Evolutionary conservation across 2,113 vertebrate species (phyloP).

Genomic region (Sylvietta virens): DNA sequence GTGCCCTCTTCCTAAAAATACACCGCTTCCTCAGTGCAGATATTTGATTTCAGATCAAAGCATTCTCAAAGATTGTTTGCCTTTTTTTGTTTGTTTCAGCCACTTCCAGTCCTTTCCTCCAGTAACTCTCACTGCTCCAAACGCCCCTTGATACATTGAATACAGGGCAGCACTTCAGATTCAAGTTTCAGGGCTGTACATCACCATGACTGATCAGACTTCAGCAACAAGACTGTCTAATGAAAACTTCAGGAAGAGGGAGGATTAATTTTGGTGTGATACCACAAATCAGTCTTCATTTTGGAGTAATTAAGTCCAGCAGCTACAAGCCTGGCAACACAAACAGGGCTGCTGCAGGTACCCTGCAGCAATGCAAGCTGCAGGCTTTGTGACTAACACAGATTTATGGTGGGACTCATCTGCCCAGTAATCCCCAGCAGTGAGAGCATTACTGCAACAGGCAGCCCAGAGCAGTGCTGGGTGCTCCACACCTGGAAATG

Average conservation of each 20-base stretch:
- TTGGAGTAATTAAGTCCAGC: background rate
- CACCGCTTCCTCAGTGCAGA: background rate
- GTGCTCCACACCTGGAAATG: background rate
- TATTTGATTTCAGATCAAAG: slow-evolving; percentile 10
- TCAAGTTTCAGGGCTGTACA: background rate
- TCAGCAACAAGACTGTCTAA: background rate
- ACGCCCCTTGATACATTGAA: background rate
- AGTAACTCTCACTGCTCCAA: background rate
- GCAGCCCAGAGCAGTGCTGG: background rate
- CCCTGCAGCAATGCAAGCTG: background rate
- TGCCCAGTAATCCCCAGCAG: background rate
- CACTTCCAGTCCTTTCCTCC: background rate
- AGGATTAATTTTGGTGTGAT: background rate
- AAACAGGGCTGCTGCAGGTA: background rate
- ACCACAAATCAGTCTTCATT: background rate
- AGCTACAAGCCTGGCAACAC: background rate
- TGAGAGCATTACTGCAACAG: background rate
- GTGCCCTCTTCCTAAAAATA: background rate
- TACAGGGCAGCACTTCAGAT: background rate
- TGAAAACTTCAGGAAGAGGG: background rate
- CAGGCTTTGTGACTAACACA: background rate
- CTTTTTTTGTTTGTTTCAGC: background rate
- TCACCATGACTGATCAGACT: background rate
- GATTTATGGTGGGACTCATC: background rate
- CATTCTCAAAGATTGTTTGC: background rate